phyloP scores from a whole-genome alignment of 1,140 invertebrate genomes.

The Drosophila elegans region DNA sequence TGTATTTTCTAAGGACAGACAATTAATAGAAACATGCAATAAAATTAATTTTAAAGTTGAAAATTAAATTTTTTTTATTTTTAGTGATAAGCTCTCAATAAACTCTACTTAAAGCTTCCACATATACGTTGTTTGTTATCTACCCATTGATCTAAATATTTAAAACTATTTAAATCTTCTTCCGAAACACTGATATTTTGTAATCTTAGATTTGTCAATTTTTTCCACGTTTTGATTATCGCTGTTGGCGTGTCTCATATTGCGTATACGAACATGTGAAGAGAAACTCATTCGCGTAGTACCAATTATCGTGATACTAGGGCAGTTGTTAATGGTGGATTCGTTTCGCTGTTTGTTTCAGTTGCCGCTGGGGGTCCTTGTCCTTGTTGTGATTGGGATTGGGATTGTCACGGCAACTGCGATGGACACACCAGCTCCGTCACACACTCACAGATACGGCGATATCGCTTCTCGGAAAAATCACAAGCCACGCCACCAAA shows the following conservation, averaged over 20 bases:
- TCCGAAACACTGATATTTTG: no score
- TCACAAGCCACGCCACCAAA: constrained; percentile 36
- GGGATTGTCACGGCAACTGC: constrained; percentile 73
- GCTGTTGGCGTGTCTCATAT: constrained; percentile 23
- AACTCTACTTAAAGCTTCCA: no score
- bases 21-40: no score
- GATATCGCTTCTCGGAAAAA: constrained; percentile 38
- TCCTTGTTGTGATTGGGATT: constrained; percentile 63
- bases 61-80: no score
- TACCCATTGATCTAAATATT: no score
- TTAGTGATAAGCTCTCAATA: no score
- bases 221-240: neutral
- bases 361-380: constrained; percentile 31
- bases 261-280: constrained; percentile 15
- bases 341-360: constrained; percentile 18
- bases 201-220: neutral
- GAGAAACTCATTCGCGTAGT: constrained; percentile 35
- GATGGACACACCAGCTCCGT: constrained; percentile 41
- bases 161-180: no score
- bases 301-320: constrained; percentile 61
- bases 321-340: constrained; percentile 16
- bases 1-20: no score
- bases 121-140: no score
- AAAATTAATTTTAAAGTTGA: no score
- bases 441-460: constrained; percentile 14